phyloP scores from a whole-genome alignment of 1,140 invertebrate genomes.

The Aphelenchoides besseyi region DNA sequence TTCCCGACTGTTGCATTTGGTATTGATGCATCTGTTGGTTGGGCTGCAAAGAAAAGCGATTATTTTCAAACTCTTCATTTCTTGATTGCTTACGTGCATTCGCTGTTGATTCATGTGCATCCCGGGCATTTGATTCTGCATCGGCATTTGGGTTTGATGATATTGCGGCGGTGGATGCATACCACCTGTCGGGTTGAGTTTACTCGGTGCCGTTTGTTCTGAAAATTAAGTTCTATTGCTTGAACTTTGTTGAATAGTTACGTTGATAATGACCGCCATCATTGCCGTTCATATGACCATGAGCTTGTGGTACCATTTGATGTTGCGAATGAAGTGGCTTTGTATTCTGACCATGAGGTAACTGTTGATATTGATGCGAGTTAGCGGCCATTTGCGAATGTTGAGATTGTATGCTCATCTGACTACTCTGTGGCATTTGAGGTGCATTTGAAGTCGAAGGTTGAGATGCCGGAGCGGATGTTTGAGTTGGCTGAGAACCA shows the following conservation, averaged over 20 bases:
- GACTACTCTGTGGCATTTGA: constrained; percentile 10
- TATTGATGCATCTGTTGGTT: constrained; percentile 7
- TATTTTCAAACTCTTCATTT: neutral
- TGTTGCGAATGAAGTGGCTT: constrained; percentile 9
- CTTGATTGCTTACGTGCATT: neutral
- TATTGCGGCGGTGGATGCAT: constrained; percentile 32
- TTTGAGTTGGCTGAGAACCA: constrained; percentile 2
- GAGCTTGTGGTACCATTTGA: constrained; percentile 26
- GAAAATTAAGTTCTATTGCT: no score
- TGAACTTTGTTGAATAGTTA: no score
- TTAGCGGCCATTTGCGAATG: constrained; percentile 2
- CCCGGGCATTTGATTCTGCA: constrained; percentile 19
- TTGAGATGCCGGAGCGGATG: constrained; percentile 5
- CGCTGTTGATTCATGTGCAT: constrained; percentile 25
- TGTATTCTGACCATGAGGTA: constrained; percentile 9
- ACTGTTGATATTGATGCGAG: neutral
- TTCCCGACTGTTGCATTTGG: no score
- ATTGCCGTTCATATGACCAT: constrained; percentile 23
- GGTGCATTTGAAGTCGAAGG: constrained; percentile 25
- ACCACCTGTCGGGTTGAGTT: neutral
- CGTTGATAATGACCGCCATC: constrained; percentile 7
- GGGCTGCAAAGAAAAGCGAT: neutral
- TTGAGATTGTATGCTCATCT: constrained; percentile 25
- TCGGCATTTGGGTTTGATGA: constrained; percentile 31
- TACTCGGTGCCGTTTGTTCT: constrained; percentile 13